A percentile compares a stretch with the other conserved stretches of the same genome.
These are phyloP conservation scores for Pterostichus niger DNA, from an alignment of 2,888 invertebrate species.

Conservation along the genomic window DNA sequence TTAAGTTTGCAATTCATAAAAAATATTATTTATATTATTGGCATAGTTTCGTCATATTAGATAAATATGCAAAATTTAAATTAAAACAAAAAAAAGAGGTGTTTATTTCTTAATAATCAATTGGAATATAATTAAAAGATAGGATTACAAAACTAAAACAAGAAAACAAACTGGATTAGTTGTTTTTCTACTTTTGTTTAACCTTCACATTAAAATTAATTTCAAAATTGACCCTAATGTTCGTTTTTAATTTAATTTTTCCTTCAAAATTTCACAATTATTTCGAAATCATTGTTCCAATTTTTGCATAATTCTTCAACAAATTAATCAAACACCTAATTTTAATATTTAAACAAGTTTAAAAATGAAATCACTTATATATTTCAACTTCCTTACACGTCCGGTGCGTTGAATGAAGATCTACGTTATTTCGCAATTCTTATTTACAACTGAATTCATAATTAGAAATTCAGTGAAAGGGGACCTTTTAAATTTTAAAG, in stretches of 20 bases:
- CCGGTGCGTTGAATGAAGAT: neutral
- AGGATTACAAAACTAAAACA: neutral
- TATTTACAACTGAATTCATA: constrained; percentile 22
- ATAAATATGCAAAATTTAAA: neutral
- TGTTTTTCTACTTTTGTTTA: neutral
- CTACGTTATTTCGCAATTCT: constrained; percentile 23
- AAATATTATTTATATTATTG: neutral
- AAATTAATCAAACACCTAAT: neutral
- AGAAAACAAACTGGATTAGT: neutral
- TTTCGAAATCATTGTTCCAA: neutral
- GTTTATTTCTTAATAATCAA: constrained; percentile 1
- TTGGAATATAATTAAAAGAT: neutral
- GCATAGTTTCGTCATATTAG: neutral
- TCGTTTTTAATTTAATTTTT: neutral
- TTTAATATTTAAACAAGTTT: neutral
- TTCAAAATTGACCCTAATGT: constrained; percentile 8
- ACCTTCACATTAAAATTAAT: constrained; percentile 1
- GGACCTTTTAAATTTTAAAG: constrained; percentile 43
- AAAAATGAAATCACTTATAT: neutral
- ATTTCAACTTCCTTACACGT: neutral
- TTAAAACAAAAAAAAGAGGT: constrained; percentile 3
- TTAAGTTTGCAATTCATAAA: neutral
- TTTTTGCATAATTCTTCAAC: too few relatives aligned
- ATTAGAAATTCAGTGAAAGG: constrained; percentile 59
- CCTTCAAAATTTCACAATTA: neutral